These are phyloP conservation scores for Cinclus mexicanus DNA, from an alignment of 2,113 vertebrate species.

Conservation along the genomic window DNA sequence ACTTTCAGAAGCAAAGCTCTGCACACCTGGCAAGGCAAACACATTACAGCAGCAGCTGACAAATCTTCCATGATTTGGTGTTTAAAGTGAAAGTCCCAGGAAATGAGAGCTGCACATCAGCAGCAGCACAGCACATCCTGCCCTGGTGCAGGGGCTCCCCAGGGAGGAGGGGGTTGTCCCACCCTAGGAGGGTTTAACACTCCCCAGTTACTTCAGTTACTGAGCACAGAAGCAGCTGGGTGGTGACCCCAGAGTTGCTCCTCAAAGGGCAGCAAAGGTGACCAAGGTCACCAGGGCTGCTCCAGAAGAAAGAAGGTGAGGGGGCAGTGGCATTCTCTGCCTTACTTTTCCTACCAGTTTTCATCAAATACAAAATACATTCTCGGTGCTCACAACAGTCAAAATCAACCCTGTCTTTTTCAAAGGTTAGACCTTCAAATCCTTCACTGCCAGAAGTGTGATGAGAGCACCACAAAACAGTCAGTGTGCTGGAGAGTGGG, in stretches of 20 bases:
- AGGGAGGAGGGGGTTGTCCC: background rate
- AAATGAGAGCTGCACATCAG: background rate
- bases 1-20: background rate
- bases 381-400: background rate
- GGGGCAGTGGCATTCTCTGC: background rate
- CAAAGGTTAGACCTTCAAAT: background rate
- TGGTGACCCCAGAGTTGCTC: background rate
- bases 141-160: accelerated
- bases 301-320: background rate
- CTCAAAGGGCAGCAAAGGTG: background rate
- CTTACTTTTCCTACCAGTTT: background rate
- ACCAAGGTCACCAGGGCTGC: background rate
- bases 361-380: background rate
- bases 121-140: background rate
- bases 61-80: background rate
- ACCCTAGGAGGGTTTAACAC: too few relatives aligned
- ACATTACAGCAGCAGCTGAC: background rate
- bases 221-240: background rate
- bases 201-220: background rate
- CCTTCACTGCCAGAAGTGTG: background rate
- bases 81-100: background rate
- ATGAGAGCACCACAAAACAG: background rate
- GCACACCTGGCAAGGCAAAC: background rate
- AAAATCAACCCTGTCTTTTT: background rate
- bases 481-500: background rate